Percentiles rank a stretch among this genome's conserved stretches.
phyloP scores from a whole-genome alignment of 2,113 vertebrate species.

The Protobothrops mucrosquamatus region DNA sequence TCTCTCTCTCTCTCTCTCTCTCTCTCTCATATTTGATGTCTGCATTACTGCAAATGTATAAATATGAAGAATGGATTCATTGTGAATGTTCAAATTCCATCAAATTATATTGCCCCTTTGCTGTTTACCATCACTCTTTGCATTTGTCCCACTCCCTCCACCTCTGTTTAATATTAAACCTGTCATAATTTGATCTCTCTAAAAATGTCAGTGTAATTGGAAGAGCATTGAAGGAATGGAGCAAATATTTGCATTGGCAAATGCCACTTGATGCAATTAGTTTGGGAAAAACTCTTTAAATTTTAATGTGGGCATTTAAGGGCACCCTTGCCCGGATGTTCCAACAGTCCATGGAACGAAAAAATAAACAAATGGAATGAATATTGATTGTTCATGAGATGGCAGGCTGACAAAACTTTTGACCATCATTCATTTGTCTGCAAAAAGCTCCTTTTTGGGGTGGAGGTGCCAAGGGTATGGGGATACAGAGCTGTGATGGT shows the following conservation, averaged over 20 bases:
- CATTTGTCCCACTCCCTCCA: background rate
- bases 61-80: background rate
- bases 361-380: background rate
- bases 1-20: too few relatives aligned
- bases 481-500: background rate
- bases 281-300: constrained; percentile 51
- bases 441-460: background rate
- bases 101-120: constrained; percentile 41
- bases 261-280: constrained; percentile 56
- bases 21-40: background rate
- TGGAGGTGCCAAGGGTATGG: background rate
- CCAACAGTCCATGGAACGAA: background rate
- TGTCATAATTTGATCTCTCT: constrained; percentile 47
- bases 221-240: constrained; percentile 54
- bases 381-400: constrained; percentile 12
- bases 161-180: constrained; percentile 38
- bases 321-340: fast-evolving
- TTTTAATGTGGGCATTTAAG: constrained; percentile 39
- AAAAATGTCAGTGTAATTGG: constrained; percentile 51
- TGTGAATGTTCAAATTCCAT: constrained; percentile 46
- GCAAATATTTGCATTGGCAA: constrained; percentile 57
- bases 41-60: background rate
- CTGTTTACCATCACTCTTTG: background rate
- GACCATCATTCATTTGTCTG: background rate
- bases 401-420: background rate